Conservation (phyloP, 2,888 invertebrate species). For the Coelinius sp. region DNA sequence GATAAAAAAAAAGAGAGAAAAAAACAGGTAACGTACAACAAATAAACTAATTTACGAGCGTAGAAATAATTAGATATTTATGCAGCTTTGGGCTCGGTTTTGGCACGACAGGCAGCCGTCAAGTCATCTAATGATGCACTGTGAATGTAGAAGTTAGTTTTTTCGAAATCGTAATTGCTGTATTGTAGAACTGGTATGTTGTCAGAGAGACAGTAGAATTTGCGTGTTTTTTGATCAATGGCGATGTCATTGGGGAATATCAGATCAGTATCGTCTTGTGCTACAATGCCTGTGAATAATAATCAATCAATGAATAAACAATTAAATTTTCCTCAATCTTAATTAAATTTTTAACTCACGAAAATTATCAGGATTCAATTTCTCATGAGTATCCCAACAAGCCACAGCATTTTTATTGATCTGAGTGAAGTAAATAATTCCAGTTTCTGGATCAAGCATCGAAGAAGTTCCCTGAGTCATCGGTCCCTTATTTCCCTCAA, state of each 20-base stretch:
- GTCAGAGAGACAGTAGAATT: slow-evolving; percentile 62
- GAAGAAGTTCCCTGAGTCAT: slow-evolving; percentile 83
- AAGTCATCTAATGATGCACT: slow-evolving; percentile 49
- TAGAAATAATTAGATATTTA: not conserved
- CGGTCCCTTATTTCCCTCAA: slow-evolving; percentile 81
- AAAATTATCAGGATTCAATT: slow-evolving; percentile 76
- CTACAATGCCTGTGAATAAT: slow-evolving; percentile 75
- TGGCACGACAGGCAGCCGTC: slow-evolving; percentile 44
- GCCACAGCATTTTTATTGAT: slow-evolving; percentile 84
- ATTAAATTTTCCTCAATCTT: not conserved
- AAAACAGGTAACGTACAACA: not conserved
- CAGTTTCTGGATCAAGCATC: slow-evolving; percentile 78
- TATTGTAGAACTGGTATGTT: slow-evolving; percentile 61
- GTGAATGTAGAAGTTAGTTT: slow-evolving; percentile 55
- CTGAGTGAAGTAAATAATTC: slow-evolving; percentile 83
- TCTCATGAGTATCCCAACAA: slow-evolving; percentile 84
- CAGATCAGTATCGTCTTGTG: slow-evolving; percentile 78
- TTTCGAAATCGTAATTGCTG: slow-evolving; percentile 46
- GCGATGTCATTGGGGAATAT: slow-evolving; percentile 84
- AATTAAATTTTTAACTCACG: slow-evolving; percentile 52
- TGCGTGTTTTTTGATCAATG: slow-evolving; percentile 53
- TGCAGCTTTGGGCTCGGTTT: not conserved
- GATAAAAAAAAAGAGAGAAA: not conserved
- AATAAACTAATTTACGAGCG: not conserved
- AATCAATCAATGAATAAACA: not conserved